Base-by-base conservation (phyloP, 2,888 invertebrate genomes). In the Hirtodrosophila duncani region DNA sequence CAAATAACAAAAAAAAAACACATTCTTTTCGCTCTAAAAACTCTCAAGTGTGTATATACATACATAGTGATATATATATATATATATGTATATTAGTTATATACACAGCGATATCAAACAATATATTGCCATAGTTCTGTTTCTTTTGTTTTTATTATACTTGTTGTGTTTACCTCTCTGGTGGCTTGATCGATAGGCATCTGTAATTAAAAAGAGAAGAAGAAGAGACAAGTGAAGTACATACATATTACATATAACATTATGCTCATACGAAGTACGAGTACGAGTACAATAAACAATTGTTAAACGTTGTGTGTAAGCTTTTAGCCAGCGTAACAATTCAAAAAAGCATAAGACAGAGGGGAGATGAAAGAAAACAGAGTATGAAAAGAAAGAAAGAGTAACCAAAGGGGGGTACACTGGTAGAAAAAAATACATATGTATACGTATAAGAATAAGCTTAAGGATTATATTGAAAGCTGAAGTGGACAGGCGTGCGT, bases 151-250 rank as follows among this genome's bases (percentile, higher is more conserved):
- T 74, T 79, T 68, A 70, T 67, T 68, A 64, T 68, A 64, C 67
- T 79, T 70, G 64, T 80, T n/a, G 71, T 84, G 80, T 80, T 90
- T 91, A 91, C 91, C 91, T 91, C 89, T 91, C 91, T 88, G 91
- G 91, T 90, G 91, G 91, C 90, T 91, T 91, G 90, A 91, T 91
- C 89, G 91, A 91, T 90, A 91, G 90, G 90, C 91, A 91, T 91
- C 91, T 91, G 91, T 89, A 91, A 91, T 91, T 90, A 91, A 90
- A 91, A 90, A 90, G 82, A 89, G 89, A 81, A 89, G 89, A 81
- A 80, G 83, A 82, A 81, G 77, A 83, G 67, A 80, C 69, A 72
- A 90, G 90, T 89, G 89, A 86, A 88, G 89, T 83, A 87, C 38
- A 57, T 20, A 42, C 17, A 17, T 26, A 26, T 23, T 55, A 14